Conservation (phyloP, 2,888 invertebrate species). For the Lomographa bimaculata region DNA sequence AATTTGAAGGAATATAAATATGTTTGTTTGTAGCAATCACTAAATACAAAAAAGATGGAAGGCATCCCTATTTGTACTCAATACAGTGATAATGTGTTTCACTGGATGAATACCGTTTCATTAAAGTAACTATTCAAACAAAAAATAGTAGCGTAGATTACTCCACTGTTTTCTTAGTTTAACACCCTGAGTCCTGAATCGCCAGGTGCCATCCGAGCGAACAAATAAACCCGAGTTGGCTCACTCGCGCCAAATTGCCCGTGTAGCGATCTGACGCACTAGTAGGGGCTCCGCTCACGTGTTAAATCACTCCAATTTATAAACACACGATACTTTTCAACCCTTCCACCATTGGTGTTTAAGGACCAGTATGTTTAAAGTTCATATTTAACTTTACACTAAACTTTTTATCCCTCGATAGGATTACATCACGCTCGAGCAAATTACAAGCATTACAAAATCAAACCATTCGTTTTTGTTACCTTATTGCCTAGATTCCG, state of each 20-base stretch:
- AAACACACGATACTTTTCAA: slow-evolving; percentile 54
- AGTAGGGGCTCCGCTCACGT: slow-evolving; percentile 70
- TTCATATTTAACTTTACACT: slow-evolving; percentile 47
- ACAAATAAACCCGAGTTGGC: slow-evolving; percentile 65
- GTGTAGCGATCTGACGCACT: slow-evolving; percentile 72
- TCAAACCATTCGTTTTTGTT: slow-evolving; percentile 40
- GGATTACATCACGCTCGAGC: slow-evolving; percentile 48
- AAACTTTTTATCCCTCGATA: slow-evolving; percentile 46
- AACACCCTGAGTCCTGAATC: slow-evolving; percentile 53
- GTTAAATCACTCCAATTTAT: slow-evolving; percentile 73
- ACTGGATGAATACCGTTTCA: no score
- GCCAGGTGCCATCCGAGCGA: slow-evolving; percentile 66
- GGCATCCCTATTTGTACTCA: no score
- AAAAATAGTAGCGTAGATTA: no score
- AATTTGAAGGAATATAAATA: no score
- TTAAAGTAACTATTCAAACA: no score
- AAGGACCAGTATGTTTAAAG: slow-evolving; percentile 50
- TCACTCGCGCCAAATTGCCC: slow-evolving; percentile 76
- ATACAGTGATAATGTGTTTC: no score
- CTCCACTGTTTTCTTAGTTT: slow-evolving; percentile 44
- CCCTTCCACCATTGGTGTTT: slow-evolving; percentile 43
- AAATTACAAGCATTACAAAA: slow-evolving; percentile 37
- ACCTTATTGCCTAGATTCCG: slow-evolving; percentile 36
- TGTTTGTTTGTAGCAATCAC: no score
- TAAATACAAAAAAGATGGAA: no score